Percentiles rank a stretch among this genome's conserved stretches.
These are phyloP conservation scores for Phalanger gymnotis DNA, from an alignment of 2,797 vertebrate species.

Conservation along the genomic window DNA sequence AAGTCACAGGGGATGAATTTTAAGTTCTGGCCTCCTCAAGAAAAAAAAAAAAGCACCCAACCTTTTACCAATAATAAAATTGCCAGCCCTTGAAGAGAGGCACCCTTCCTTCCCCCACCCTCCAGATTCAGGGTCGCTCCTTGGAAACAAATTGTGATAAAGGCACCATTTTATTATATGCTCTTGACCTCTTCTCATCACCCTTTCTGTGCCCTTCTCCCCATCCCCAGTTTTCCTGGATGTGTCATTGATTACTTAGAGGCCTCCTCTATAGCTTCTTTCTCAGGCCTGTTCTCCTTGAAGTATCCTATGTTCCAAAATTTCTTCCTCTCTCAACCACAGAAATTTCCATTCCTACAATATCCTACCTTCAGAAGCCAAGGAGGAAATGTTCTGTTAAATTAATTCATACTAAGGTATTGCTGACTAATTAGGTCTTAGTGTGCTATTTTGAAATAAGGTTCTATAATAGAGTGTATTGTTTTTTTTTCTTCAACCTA, in stretches of 20 bases:
- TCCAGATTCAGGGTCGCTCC: background rate
- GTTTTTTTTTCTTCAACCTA: background rate
- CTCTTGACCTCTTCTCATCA: background rate
- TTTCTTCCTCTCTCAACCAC: background rate
- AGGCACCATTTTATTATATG: background rate
- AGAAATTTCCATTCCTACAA: background rate
- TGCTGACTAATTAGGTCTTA: background rate
- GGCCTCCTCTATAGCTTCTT: background rate
- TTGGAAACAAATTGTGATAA: background rate
- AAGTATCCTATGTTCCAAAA: background rate
- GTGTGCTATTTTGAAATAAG: background rate
- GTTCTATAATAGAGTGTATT: background rate
- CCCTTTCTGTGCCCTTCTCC: background rate
- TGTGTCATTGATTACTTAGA: background rate
- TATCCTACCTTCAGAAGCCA: background rate
- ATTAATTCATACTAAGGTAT: background rate
- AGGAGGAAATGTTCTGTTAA: background rate
- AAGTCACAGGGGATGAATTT: background rate
- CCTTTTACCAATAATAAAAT: background rate
- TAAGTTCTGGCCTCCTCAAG: background rate
- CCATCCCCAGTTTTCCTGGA: background rate
- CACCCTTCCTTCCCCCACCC: fast-evolving
- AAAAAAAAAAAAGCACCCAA: background rate
- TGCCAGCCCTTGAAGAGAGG: background rate
- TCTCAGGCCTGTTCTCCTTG: background rate